Evolutionary conservation across 2,797 vertebrate species (phyloP), one percentile per base, ranked within the genome.

Genomic region (Psittacula echo): DNA sequence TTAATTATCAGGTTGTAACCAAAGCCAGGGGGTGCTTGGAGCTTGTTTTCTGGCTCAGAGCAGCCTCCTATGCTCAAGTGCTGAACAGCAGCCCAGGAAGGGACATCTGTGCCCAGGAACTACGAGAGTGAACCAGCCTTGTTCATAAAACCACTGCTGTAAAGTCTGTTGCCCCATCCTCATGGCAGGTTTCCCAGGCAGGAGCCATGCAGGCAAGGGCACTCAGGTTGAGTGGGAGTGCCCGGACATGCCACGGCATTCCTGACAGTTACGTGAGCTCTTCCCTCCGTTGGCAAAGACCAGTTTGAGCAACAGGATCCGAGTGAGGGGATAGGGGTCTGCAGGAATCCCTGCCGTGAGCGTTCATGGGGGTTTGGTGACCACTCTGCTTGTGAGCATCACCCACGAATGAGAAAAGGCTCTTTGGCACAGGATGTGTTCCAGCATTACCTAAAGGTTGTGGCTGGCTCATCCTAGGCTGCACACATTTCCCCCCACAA

Each of bases 221-320:
- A 27, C 27, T 71, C 15, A 8, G 11, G 18, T 74, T 83, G 27
- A 60, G 13, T 12, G 30, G 76, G 42, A 84, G 7, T 56, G 64
- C 51, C 65, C 2, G 2, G 54, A 70, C 58, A 58, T 10, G 60
- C 62, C 64, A 58, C 6, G 0, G 48, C 0, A 0, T 79, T 94
- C 58, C 47, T 66, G 54, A n/a, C 22, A 34, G 68, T 50, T 77
- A 32, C 0, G 0, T 67, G 74, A 81, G 26, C 61, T 86, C 26
- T 91, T 72, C 37, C 37, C 24, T 89, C 39, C 30, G 30, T 24
- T 92, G 61, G 32, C 48, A 86, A 88, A 84, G 23, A 74, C 30
- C 37, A 77, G n/a, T 71, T 54, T 94, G 77, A 88, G 44, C 68
- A 88, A 60, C n/a, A 77, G 22, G 12, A 64, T n/a, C 41, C 4